Conservation (phyloP, 2,888 invertebrate species). For the Seira ritae region DNA sequence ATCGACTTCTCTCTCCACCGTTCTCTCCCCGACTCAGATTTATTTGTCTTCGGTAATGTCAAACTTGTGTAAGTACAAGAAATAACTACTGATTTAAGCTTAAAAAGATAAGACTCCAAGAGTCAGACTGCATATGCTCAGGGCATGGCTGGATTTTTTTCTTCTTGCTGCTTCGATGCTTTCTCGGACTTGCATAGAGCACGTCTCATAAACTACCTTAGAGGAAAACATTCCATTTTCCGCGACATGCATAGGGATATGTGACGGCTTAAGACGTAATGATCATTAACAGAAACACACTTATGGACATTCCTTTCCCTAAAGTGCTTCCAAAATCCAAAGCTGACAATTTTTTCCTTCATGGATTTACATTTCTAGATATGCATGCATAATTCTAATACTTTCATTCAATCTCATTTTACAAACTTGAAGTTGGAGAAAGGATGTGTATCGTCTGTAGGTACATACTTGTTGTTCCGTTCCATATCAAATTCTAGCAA, state of each 20-base stretch:
- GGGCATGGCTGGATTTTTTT: neutral
- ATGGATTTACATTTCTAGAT: neutral
- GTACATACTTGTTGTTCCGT: constrained; percentile 4
- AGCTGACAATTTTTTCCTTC: constrained; percentile 4
- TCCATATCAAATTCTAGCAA: neutral
- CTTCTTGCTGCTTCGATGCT: neutral
- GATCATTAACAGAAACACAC: constrained; percentile 39
- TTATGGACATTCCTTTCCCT: constrained; percentile 47
- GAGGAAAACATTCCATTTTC: neutral
- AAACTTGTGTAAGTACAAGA: neutral
- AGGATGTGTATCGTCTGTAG: constrained; percentile 8
- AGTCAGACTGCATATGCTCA: no score
- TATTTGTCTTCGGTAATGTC: constrained; percentile 32
- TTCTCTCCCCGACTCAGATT: constrained; percentile 29
- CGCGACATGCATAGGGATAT: neutral
- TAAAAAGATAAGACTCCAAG: neutral
- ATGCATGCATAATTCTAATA: neutral
- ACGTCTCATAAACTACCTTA: constrained; percentile 8
- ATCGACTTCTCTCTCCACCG: neutral
- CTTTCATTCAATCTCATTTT: constrained; percentile 3
- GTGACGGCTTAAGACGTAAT: constrained; percentile 16
- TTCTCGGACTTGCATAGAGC: neutral
- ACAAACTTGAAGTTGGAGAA: neutral
- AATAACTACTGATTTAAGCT: neutral
- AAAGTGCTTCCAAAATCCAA: constrained; percentile 15